phyloP scores from a whole-genome alignment of 2,113 vertebrate genomes.

The western clawed frog (Xenopus tropicalis) region UCB_Xtro_10.0 CM004450.2:108886001-108886500 shows the following conservation, averaged over 20 bases:
- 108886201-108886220: constrained; percentile 8
- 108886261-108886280: constrained; percentile 1
- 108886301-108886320: constrained; percentile 30
- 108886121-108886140: constrained; percentile 7
- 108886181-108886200: constrained; percentile 6
- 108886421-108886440: too few species aligned
- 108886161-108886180: constrained; percentile 14
- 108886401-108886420: too few species aligned
- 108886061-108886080: constrained; percentile 21
- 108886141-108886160: neutral
- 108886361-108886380: too few species aligned
- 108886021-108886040: neutral
- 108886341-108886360: too few species aligned
- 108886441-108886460: too few species aligned
- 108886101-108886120: neutral
- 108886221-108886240: constrained; percentile 15
- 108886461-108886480: too few species aligned
- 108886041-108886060: constrained; percentile 8
- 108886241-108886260: too few species aligned
- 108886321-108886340: constrained; percentile 24
- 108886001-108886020: constrained; percentile 21
- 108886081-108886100: constrained; percentile 11
- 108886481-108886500: too few species aligned
- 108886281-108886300: constrained; percentile 23
- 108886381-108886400: too few species aligned